Evolutionary conservation across 1,140 invertebrate genomes (phyloP).

Genomic region (Drosophila nigromelanica): DNA sequence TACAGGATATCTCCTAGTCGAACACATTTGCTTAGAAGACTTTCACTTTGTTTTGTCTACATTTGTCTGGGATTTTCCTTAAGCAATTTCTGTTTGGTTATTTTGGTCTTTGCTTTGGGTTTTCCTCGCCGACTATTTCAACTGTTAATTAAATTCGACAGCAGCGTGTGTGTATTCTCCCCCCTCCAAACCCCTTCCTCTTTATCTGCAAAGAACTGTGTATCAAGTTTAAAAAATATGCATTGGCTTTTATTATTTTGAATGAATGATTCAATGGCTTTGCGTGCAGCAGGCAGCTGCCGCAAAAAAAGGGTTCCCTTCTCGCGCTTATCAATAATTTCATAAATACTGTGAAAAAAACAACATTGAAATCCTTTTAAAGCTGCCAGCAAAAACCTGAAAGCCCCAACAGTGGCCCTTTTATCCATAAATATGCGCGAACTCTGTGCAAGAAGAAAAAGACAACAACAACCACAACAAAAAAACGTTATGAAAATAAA

Average conservation of each 20-base stretch:
- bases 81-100: slow-evolving; percentile 12
- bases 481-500: slow-evolving; percentile 18
- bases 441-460: slow-evolving; percentile 7
- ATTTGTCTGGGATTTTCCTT: slow-evolving; percentile 37
- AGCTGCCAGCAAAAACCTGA: slow-evolving; percentile 46
- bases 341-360: slow-evolving; percentile 62
- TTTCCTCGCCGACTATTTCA: slow-evolving; percentile 65
- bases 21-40: not conserved
- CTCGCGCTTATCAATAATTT: slow-evolving; percentile 76
- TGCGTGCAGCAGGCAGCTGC: slow-evolving; percentile 9
- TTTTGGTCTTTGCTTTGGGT: slow-evolving; percentile 43
- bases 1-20: not conserved
- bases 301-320: slow-evolving; percentile 38
- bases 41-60: slow-evolving; percentile 41
- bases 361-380: slow-evolving; percentile 81
- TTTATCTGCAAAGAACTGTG: not conserved
- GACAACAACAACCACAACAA: slow-evolving; percentile 1
- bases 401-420: slow-evolving; percentile 41
- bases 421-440: slow-evolving; percentile 68
- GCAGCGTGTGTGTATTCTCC: slow-evolving; percentile 22
- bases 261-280: slow-evolving; percentile 10
- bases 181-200: not conserved
- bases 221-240: slow-evolving; percentile 63
- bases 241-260: slow-evolving; percentile 50
- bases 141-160: slow-evolving; percentile 81